Evolutionary conservation across 1,140 invertebrate species (phyloP).

Genomic region (Brevipalpus yothersi): DNA sequence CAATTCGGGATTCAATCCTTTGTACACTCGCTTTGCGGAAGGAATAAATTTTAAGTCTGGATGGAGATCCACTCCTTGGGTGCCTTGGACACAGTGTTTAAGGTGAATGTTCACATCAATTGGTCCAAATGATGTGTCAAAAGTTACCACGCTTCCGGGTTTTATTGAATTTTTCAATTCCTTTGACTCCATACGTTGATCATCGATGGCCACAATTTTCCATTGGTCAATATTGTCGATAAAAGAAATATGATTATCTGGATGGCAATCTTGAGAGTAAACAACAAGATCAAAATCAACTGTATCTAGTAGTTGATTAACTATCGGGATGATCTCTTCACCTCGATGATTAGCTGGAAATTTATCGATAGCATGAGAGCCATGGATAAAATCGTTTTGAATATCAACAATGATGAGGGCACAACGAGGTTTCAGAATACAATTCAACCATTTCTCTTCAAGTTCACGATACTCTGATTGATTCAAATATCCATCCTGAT

Average conservation of each 20-base stretch:
- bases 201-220: constrained; percentile 23
- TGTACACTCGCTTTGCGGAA: constrained; percentile 10
- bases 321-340: constrained; percentile 61
- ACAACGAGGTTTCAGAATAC: constrained; percentile 32
- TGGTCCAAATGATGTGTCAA: constrained; percentile 53
- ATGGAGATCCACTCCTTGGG: constrained; percentile 79
- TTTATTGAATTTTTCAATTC: not conserved
- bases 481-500: not conserved
- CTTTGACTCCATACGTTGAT: not conserved
- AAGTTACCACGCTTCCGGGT: constrained; percentile 65
- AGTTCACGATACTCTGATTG: not conserved
- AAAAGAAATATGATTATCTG: constrained; percentile 83
- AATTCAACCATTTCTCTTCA: not conserved
- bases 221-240: constrained; percentile 58
- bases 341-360: constrained; percentile 65
- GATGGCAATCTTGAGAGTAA: constrained; percentile 94
- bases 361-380: constrained; percentile 70
- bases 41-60: constrained; percentile 50
- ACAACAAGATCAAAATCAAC: constrained; percentile 74
- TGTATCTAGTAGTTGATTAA: constrained; percentile 60
- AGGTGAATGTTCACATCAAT: constrained; percentile 69
- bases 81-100: constrained; percentile 75
- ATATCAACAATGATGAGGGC: constrained; percentile 89
- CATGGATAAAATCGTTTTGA: constrained; percentile 92
- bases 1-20: constrained; percentile 62